These are phyloP conservation scores for Solenopsis invicta DNA, from an alignment of 1,140 invertebrate genomes.

Conservation along the genomic window DNA sequence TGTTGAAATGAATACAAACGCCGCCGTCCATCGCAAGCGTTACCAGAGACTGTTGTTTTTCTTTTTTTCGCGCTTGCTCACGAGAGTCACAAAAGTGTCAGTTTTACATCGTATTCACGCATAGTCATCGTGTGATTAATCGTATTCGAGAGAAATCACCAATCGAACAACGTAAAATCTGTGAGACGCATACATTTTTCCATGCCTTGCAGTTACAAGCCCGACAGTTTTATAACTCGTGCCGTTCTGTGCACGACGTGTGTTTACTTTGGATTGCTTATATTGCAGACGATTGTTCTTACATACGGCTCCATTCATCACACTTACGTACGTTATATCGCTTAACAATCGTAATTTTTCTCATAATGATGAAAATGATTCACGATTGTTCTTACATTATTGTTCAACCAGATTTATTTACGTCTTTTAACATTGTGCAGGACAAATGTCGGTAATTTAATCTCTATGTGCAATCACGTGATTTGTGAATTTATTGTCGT, in stretches of 20 bases:
- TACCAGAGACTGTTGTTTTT: too few relatives aligned
- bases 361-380: neutral
- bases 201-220: neutral
- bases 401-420: neutral
- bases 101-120: too few relatives aligned
- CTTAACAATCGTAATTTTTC: neutral
- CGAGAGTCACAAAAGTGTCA: too few relatives aligned
- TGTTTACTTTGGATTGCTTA: neutral
- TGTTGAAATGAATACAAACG: too few relatives aligned
- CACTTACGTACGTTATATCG: neutral
- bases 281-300: neutral
- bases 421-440: neutral
- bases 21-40: too few relatives aligned
- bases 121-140: too few relatives aligned
- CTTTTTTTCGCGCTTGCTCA: too few relatives aligned
- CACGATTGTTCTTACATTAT: neutral
- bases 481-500: neutral
- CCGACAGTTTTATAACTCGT: neutral
- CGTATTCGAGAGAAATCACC: too few relatives aligned
- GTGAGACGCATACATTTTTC: too few relatives aligned
- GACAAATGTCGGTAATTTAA: neutral
- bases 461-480: neutral
- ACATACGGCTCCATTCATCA: too few relatives aligned
- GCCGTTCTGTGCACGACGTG: neutral
- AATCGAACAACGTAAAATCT: too few relatives aligned